phyloP scores from a whole-genome alignment of 2,113 vertebrate species.

The Microcebus tavaratra region DNA sequence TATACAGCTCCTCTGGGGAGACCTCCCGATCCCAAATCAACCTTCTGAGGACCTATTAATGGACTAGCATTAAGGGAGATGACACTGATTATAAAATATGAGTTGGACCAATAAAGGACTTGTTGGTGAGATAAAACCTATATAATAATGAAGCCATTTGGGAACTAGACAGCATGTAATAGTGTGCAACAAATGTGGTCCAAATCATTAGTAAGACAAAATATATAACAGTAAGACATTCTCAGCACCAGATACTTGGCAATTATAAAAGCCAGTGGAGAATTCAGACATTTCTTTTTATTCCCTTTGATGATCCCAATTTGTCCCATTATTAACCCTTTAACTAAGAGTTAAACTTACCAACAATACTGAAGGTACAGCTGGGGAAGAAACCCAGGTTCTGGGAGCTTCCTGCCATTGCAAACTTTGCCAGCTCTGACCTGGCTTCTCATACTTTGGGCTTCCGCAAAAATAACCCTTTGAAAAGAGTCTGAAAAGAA shows the following conservation, averaged over 20 bases:
- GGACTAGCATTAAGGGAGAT: neutral
- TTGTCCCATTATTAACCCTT: neutral
- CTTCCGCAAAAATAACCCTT: neutral
- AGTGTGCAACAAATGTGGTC: neutral
- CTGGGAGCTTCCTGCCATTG: neutral
- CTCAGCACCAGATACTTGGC: neutral
- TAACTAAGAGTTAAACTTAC: neutral
- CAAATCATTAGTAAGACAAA: neutral
- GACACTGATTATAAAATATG: neutral
- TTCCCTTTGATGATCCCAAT: neutral
- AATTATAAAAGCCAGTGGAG: neutral
- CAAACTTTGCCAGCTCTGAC: neutral
- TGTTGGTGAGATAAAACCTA: neutral
- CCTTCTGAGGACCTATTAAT: neutral
- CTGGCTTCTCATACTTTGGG: neutral
- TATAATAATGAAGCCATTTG: neutral
- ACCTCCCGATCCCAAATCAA: neutral
- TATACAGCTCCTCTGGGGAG: neutral
- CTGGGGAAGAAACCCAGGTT: neutral
- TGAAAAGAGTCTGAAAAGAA: neutral
- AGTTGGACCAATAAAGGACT: neutral
- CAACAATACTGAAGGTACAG: neutral
- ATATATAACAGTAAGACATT: neutral
- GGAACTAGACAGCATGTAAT: conserved; percentile 5
- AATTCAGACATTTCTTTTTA: conserved; percentile 1